phyloP scores from a whole-genome alignment of 2,113 vertebrate species.

The Paracyprichromis sp. region DNA sequence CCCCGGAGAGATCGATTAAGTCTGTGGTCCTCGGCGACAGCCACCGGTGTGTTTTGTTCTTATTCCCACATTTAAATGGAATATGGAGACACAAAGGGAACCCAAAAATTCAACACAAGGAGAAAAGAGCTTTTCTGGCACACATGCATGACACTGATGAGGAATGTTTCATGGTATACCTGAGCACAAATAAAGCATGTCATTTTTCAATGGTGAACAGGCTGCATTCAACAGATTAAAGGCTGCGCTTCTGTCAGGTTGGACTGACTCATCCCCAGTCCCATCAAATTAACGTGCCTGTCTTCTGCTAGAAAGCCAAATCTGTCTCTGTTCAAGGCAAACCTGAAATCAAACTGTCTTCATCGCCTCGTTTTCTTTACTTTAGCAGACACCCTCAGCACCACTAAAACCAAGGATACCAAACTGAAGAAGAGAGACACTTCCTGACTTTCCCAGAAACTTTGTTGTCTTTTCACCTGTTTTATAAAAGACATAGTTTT shows the following conservation, averaged over 20 bases:
- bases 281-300: conserved; percentile 22
- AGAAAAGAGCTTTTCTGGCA: neutral
- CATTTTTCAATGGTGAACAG: neutral
- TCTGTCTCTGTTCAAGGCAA: neutral
- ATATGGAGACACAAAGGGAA: neutral
- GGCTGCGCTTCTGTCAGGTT: neutral
- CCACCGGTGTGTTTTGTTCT: neutral
- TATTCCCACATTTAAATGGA: neutral
- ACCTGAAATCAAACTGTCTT: neutral
- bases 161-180: neutral
- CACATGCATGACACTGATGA: neutral
- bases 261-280: conserved; percentile 3
- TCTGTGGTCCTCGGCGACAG: neutral
- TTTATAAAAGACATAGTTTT: neutral
- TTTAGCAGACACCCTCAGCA: neutral
- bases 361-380: neutral
- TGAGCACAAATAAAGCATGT: neutral
- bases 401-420: neutral
- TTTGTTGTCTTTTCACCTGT: neutral
- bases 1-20: conserved; percentile 15
- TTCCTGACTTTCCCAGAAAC: neutral
- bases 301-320: conserved; percentile 8
- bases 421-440: neutral
- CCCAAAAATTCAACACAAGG: neutral
- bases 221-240: conserved; percentile 3